Base-by-base conservation (phyloP, 2,797 vertebrate genomes). In the Ceryle rudis region DNA sequence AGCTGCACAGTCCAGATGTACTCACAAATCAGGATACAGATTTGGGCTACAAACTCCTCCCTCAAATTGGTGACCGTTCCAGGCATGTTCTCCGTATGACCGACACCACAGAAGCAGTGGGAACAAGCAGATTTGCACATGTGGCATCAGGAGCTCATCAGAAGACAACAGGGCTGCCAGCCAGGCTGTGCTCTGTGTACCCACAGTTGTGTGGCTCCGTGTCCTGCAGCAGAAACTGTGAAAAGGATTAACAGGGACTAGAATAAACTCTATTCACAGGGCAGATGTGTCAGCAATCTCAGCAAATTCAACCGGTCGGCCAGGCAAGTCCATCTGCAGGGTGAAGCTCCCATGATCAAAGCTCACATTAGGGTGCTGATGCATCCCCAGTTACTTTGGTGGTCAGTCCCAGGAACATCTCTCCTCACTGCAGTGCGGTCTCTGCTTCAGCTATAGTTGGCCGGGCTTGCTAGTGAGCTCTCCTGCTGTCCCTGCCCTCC, bases 321-420 rank as follows among this genome's bases (percentile, higher is more conserved):
- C 46, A 86, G 46, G 26, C 15, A 42, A 54, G 19, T 58, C 29
- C 14, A 14, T 54, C 41, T 70, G 64, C 1, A 2, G 39, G 19
- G 21, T 19, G 61, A 82, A 78, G 26, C 29, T 81, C 35, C 49
- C 8, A 3, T 18, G 47, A 46, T 29, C 64, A 12, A 37, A 65
- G 26, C 11, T 54, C 26, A 8, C 1, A 0, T n/a, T 42, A 51
- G n/a, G 28, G 52, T n/a, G 37, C 1, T 0, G 54, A 26, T 22
- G 33, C 13, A 17, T n/a, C 31, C 47, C 46, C 44, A 29, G 14
- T 44, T 14, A 8, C 29, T 35, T 13, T 35, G 33, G 60, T 14
- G 54, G 35, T 14, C 51, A 29, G 28, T 29, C 21, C 65, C 64
- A 26, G 49, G 70, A 44, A 62, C 2, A 1, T 18, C 31, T 14